Evolutionary conservation across 2,113 vertebrate genomes (phyloP).

Genomic region (Hemichromis elongatus): DNA sequence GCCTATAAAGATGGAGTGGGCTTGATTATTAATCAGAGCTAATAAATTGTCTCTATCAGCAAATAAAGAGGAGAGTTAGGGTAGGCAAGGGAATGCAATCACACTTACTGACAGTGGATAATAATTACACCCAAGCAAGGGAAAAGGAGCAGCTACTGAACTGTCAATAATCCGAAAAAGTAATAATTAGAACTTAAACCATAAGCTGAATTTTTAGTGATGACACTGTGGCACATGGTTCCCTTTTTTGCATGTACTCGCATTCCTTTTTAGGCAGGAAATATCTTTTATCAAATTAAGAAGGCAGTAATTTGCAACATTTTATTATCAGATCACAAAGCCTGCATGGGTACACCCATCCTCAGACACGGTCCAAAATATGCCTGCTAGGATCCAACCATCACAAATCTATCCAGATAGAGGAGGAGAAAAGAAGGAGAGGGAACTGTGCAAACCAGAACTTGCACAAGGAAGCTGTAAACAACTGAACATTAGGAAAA

Average conservation of each 20-base stretch:
- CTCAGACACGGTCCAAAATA: not conserved
- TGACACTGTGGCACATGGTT: not conserved
- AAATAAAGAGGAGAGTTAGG: conserved; percentile 9
- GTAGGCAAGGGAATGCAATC: not conserved
- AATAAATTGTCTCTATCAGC: conserved; percentile 39
- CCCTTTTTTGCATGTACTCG: not conserved
- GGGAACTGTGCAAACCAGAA: not conserved
- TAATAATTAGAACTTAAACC: not conserved
- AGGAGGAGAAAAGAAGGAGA: not conserved
- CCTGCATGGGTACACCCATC: not conserved
- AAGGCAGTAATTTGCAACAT: conserved; percentile 34
- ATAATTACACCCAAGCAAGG: not conserved
- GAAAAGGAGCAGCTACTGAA: not conserved
- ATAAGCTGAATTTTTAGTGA: not conserved
- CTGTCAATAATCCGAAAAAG: conserved; percentile 1
- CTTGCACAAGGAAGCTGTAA: conserved; percentile 10
- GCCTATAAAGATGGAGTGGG: conserved; percentile 13
- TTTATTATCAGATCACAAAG: conserved; percentile 47
- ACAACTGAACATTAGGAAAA: not conserved
- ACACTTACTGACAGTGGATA: not conserved
- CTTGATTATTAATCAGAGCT: conserved; percentile 52
- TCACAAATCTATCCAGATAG: not conserved
- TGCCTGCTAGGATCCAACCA: not conserved
- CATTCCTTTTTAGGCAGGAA: not conserved
- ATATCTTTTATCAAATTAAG: conserved; percentile 16